Evolutionary conservation across 2,888 invertebrate genomes (phyloP).

Genomic region (Brenthis daphne): DNA sequence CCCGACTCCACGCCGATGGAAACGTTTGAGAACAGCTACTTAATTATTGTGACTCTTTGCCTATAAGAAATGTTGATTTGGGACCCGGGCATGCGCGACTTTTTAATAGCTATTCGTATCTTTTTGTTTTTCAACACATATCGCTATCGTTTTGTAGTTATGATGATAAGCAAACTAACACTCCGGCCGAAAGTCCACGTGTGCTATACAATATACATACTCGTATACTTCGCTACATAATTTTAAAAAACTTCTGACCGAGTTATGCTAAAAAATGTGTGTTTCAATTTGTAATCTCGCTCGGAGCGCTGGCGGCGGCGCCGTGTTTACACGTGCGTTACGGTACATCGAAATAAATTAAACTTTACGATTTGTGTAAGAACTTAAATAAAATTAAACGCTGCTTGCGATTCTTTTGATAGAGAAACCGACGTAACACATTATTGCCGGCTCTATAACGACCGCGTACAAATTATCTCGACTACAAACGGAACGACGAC

Average conservation of each 20-base stretch:
- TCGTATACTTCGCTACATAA: background rate
- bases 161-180: too few relatives aligned
- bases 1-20: conserved; percentile 41
- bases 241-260: conserved; percentile 24
- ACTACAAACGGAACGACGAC: conserved; percentile 45
- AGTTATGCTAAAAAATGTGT: conserved; percentile 12
- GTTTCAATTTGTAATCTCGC: conserved; percentile 20
- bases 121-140: conserved; percentile 8
- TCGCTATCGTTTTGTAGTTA: background rate
- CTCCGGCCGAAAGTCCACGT: too few relatives aligned
- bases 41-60: conserved; percentile 49
- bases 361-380: conserved; percentile 36
- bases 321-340: conserved; percentile 27
- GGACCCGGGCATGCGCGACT: conserved; percentile 36
- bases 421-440: conserved; percentile 42
- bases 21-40: conserved; percentile 46
- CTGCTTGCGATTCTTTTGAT: conserved; percentile 42
- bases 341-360: conserved; percentile 37
- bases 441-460: conserved; percentile 43
- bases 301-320: conserved; percentile 13
- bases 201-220: background rate
- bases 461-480: conserved; percentile 46
- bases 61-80: conserved; percentile 42
- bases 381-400: conserved; percentile 42
- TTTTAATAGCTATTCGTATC: conserved; percentile 36